Evolutionary conservation across 2,113 vertebrate species (phyloP), one percentile per base, ranked within the genome.

Genomic region (Corynorhinus townsendii): DNA sequence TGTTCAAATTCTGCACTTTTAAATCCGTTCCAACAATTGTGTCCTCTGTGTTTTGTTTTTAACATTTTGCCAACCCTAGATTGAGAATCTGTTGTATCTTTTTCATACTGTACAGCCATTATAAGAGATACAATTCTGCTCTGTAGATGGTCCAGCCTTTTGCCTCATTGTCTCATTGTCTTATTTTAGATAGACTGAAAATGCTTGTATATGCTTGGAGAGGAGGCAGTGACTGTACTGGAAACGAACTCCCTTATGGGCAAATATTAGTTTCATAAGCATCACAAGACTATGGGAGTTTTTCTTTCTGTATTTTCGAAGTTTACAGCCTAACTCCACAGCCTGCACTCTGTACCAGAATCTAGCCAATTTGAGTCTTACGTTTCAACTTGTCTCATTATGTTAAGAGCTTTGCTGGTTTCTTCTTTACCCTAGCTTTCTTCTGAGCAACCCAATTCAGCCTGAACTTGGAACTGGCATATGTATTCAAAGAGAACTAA

Each of bases 71-170:
- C 4, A 47, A 26, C 2, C 1, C 52, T 62, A 24, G 15, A 35
- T 1, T 85, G 9, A n/a, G 15, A 90, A 24, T 62, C 17, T 35
- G 9, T 14, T 54, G 19, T 22, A 5, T 69, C 5, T 84, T 87
- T 20, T 52, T 12, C 22, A 66, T 76, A 45, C 7, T 16, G 4
- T 71, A 33, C 49, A 86, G 47, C 35, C 35, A 54, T 40, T 66
- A 0, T 14, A 4, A 10, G 38, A 40, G 15, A 17, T 59, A 22
- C 0, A 56, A 1, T 6, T 66, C 40, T 43, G 43, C 11, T 3
- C 77, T 82, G 82, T 22, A 54, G 11, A 30, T 71, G 20, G 47
- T 6, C 19, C 11, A 52, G 5, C 0, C 12, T n/a, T 93, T 93
- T 17, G n/a, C 12, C 26, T 56, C 22, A 20, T 35, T n/a, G 38